These are phyloP conservation scores for Arrhamphus sclerolepis DNA, from an alignment of 2,797 vertebrate species.

Conservation along the genomic window DNA sequence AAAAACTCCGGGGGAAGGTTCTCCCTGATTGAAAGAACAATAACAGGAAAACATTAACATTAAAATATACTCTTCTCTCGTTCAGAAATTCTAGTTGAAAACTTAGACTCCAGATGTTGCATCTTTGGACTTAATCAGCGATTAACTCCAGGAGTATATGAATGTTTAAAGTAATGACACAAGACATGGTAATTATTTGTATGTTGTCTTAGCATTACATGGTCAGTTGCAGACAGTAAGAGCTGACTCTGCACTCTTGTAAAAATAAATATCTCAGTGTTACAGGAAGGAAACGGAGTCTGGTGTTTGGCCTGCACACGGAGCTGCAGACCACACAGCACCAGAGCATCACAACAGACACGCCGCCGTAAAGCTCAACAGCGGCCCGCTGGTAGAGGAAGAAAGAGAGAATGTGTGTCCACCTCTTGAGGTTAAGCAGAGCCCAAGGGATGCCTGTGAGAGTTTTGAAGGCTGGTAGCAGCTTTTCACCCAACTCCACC, in stretches of 20 bases:
- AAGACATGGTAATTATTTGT: too few relatives aligned
- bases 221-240: too few relatives aligned
- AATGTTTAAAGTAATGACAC: too few relatives aligned
- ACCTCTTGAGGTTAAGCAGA: slow-evolving; percentile 98
- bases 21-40: slow-evolving; percentile 23
- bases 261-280: too few relatives aligned
- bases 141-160: too few relatives aligned
- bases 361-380: slow-evolving; percentile 27
- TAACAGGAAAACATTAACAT: too few relatives aligned
- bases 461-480: slow-evolving; percentile 96
- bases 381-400: slow-evolving; percentile 20
- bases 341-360: slow-evolving; percentile 40
- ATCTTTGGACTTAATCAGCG: too few relatives aligned
- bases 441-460: slow-evolving; percentile 98
- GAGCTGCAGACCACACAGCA: slow-evolving; percentile 36
- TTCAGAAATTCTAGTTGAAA: too few relatives aligned
- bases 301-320: neutral
- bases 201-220: too few relatives aligned
- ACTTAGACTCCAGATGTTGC: too few relatives aligned
- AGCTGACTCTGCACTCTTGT: too few relatives aligned
- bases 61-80: neutral
- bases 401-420: slow-evolving; percentile 49
- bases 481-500: slow-evolving; percentile 94
- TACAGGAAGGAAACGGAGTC: too few relatives aligned
- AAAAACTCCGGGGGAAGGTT: neutral